A percentile compares a stretch with the other conserved stretches of the same genome.
These are phyloP conservation scores for Decapterus maruadsi DNA, from an alignment of 2,797 vertebrate genomes.

Conservation along the genomic window DNA sequence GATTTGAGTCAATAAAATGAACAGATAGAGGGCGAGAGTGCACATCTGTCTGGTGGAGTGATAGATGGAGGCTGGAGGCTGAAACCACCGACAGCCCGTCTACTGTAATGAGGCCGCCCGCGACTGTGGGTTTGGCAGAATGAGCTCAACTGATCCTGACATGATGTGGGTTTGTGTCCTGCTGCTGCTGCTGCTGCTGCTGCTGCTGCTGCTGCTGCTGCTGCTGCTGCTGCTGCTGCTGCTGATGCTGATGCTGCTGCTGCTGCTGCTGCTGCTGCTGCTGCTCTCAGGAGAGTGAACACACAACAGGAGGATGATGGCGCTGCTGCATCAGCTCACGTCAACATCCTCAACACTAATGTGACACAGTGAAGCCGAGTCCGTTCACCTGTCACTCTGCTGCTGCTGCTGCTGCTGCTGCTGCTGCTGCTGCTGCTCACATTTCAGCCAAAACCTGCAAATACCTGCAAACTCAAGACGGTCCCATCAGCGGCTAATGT, in stretches of 20 bases:
- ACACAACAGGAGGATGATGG: background rate
- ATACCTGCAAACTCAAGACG: background rate
- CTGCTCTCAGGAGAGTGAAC: background rate
- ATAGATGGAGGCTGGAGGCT: conserved; percentile 11
- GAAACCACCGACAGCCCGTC: background rate
- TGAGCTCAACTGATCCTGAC: no score
- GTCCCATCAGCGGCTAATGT: no score
- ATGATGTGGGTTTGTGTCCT: conserved; percentile 16
- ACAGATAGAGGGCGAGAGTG: conserved; percentile 7
- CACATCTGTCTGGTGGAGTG: conserved; percentile 27
- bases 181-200: no score
- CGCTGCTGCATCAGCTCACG: conserved; percentile 6
- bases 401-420: no score
- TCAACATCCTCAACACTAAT: background rate
- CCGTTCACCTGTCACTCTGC: no score
- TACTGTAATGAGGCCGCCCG: conserved; percentile 8
- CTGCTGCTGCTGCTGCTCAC: no score
- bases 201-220: no score
- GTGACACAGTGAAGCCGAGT: no score
- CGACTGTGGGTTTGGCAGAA: conserved; percentile 7
- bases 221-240: no score
- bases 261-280: background rate
- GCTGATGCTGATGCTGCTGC: no score
- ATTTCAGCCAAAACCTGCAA: no score
- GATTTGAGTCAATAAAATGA: conserved; percentile 34